Conservation (phyloP, 1,140 invertebrate species). For the Drosophila sulfurigaster region DNA sequence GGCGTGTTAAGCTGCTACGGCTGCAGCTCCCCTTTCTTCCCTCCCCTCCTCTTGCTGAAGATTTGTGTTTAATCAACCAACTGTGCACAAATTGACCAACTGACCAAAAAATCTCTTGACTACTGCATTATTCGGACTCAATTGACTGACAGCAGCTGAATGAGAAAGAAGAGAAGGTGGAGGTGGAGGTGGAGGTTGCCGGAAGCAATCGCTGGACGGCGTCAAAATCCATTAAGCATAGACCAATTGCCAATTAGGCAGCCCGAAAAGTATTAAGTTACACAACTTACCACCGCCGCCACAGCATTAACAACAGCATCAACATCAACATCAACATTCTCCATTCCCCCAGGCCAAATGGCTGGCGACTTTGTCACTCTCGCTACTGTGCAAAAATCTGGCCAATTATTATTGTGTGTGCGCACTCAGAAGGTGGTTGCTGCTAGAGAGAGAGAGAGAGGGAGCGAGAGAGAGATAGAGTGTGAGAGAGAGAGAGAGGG, state of each 20-base stretch:
- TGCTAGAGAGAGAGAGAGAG: neutral
- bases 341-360: neutral
- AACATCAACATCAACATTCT: neutral
- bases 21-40: neutral
- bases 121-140: constrained; percentile 59
- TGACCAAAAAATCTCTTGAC: constrained; percentile 59
- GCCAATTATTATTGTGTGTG: constrained; percentile 68
- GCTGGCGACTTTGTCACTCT: constrained; percentile 61
- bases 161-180: neutral
- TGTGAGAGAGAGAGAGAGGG: neutral
- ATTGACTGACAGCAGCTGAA: constrained; percentile 58
- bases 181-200: constrained; percentile 17
- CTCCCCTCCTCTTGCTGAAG: neutral
- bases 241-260: constrained; percentile 71
- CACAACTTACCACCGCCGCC: constrained; percentile 28
- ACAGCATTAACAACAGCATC: constrained; percentile 11
- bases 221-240: constrained; percentile 74
- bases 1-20: constrained; percentile 42
- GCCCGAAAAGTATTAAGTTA: constrained; percentile 61
- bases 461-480: too few relatives aligned
- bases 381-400: constrained; percentile 67
- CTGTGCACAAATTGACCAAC: constrained; percentile 69
- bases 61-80: constrained; percentile 21
- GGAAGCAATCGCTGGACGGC: constrained; percentile 54
- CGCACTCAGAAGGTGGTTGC: neutral